Conservation (phyloP, 2,888 invertebrate species). For the Augochlorella aurata region DNA sequence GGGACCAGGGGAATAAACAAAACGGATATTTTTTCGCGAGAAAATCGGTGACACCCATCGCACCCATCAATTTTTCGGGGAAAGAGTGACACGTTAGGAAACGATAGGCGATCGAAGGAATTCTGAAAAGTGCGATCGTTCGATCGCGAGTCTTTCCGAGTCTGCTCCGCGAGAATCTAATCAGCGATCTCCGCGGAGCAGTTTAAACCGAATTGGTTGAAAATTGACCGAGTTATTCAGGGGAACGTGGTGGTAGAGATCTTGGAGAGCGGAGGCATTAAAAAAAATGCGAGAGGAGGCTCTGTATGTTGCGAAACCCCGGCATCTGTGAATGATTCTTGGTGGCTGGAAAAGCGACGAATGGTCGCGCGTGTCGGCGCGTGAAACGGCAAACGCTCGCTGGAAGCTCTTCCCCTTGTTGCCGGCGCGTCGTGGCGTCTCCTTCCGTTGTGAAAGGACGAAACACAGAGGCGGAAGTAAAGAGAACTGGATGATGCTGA, state of each 20-base stretch:
- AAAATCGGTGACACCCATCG: not conserved
- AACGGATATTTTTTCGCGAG: not conserved
- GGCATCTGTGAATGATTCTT: not conserved
- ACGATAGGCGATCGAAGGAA: not conserved
- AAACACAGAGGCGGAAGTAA: constrained; percentile 43
- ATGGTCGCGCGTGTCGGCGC: constrained; percentile 13
- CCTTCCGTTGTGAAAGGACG: constrained; percentile 50
- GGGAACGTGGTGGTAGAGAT: not conserved
- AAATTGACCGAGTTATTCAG: not conserved
- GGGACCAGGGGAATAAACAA: not conserved
- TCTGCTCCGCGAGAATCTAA: not conserved
- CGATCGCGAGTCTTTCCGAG: not conserved
- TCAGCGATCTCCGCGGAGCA: not conserved
- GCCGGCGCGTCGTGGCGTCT: constrained; percentile 36
- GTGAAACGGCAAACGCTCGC: constrained; percentile 50
- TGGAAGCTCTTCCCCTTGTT: constrained; percentile 58
- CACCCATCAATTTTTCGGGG: not conserved
- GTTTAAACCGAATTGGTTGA: not conserved
- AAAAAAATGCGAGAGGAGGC: no score
- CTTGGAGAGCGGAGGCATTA: no score
- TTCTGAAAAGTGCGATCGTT: not conserved
- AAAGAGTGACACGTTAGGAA: not conserved
- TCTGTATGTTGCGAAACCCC: not conserved
- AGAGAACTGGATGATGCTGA: constrained; percentile 60
- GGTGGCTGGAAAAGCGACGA: not conserved